phyloP scores from a whole-genome alignment of 2,113 vertebrate species.

The Takifugu bimaculatus region DNA sequence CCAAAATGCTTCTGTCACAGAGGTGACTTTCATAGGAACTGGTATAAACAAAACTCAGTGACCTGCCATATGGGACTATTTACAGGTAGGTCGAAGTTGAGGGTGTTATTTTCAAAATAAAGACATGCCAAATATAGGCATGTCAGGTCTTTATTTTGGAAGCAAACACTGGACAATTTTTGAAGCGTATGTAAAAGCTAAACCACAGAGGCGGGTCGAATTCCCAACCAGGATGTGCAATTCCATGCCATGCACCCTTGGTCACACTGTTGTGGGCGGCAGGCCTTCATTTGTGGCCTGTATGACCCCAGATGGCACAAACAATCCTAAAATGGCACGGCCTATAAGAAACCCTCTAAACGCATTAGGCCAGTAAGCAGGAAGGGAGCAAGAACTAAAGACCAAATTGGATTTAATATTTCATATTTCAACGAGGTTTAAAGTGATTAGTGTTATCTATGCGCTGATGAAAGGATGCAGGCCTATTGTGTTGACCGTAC shows the following conservation, averaged over 20 bases:
- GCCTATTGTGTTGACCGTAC: not conserved
- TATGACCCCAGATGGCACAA: constrained; percentile 15
- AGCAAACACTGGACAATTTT: constrained; percentile 44
- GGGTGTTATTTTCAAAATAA: constrained; percentile 48
- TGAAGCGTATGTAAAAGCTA: constrained; percentile 28
- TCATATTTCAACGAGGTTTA: not conserved
- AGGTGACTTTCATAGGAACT: constrained; percentile 4
- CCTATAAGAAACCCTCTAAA: constrained; percentile 1
- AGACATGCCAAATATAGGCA: constrained; percentile 19
- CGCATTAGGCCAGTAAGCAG: not conserved
- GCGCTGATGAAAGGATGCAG: not conserved
- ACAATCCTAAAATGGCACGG: not conserved
- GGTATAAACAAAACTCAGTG: constrained; percentile 21
- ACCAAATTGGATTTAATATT: not conserved
- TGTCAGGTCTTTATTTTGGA: constrained; percentile 39
- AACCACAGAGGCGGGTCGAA: constrained; percentile 21
- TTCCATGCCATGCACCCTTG: constrained; percentile 48
- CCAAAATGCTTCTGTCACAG: not conserved
- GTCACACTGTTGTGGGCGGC: constrained; percentile 4
- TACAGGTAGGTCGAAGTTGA: constrained; percentile 21
- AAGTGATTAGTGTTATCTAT: not conserved
- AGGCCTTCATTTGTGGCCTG: constrained; percentile 11
- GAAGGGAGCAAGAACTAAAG: not conserved
- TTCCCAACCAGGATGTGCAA: constrained; percentile 11
- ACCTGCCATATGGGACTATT: constrained; percentile 3